phyloP scores from a whole-genome alignment of 2,113 vertebrate species.

The Macrotis lagotis region DNA sequence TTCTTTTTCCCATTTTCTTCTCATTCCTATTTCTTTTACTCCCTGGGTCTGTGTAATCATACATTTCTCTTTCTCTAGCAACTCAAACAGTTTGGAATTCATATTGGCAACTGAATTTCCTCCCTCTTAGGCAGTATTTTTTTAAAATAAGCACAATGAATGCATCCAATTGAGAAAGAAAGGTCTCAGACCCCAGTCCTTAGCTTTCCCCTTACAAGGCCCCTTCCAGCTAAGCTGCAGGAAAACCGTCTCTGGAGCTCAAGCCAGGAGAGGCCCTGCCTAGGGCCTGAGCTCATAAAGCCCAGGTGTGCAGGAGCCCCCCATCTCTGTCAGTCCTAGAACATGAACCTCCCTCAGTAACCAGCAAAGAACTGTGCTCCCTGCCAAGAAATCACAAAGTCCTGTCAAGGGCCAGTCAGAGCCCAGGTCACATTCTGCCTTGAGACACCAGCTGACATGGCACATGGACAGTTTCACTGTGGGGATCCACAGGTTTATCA shows the following conservation, averaged over 20 bases:
- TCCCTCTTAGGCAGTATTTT: slow-evolving; percentile 54
- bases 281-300: slow-evolving; percentile 66
- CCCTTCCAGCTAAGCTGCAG: slow-evolving; percentile 64
- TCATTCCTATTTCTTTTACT: slow-evolving; percentile 18
- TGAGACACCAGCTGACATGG: slow-evolving; percentile 53
- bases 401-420: not conserved
- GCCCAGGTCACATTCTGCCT: slow-evolving; percentile 47
- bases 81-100: slow-evolving; percentile 51
- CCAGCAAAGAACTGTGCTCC: slow-evolving; percentile 61
- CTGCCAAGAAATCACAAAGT: slow-evolving; percentile 67
- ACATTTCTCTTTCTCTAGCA: not conserved
- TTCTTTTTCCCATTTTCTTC: not conserved
- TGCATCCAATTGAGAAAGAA: slow-evolving; percentile 74
- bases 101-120: slow-evolving; percentile 56
- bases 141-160: slow-evolving; percentile 62
- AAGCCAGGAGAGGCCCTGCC: slow-evolving; percentile 70
- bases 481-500: slow-evolving; percentile 66
- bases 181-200: slow-evolving; percentile 35
- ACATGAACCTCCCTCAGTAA: slow-evolving; percentile 55
- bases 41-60: not conserved
- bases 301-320: slow-evolving; percentile 75
- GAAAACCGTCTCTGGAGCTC: slow-evolving; percentile 69
- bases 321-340: slow-evolving; percentile 51
- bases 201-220: slow-evolving; percentile 65
- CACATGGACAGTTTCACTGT: not conserved